phyloP scores from a whole-genome alignment of 2,888 invertebrate genomes.

The Orthosia incerta region DNA sequence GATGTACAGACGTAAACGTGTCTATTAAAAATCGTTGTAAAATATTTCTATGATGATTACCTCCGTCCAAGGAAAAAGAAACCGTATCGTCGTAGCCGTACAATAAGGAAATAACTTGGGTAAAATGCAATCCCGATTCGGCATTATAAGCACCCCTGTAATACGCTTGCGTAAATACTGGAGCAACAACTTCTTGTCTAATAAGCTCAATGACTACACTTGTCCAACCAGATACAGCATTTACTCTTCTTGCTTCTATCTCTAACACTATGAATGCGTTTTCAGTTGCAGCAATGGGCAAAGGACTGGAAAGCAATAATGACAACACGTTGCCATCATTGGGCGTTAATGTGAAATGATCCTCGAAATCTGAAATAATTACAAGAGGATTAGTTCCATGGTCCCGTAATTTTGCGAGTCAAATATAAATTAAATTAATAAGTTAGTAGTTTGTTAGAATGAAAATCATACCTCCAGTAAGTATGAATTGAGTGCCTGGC shows the following conservation, averaged over 20 bases:
- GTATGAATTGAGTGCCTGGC: conserved; percentile 70
- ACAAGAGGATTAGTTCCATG: background rate
- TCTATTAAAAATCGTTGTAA: background rate
- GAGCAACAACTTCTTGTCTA: conserved; percentile 64
- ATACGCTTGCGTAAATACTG: conserved; percentile 73
- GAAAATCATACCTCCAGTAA: conserved; percentile 75
- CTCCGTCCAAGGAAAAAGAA: conserved; percentile 73
- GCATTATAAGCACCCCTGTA: conserved; percentile 73
- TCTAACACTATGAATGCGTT: conserved; percentile 76
- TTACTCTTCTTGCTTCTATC: conserved; percentile 75
- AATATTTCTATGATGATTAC: conserved; percentile 54
- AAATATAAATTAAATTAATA: background rate
- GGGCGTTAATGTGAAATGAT: conserved; percentile 68
- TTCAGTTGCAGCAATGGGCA: conserved; percentile 68
- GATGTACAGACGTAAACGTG: background rate
- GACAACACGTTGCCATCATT: conserved; percentile 65
- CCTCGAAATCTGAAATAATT: conserved; percentile 71
- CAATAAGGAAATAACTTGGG: conserved; percentile 69
- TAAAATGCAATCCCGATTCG: conserved; percentile 68
- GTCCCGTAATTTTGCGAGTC: too few species aligned
- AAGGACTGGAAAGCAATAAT: conserved; percentile 60
- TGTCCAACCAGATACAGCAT: conserved; percentile 74
- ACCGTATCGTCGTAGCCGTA: conserved; percentile 76
- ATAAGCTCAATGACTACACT: conserved; percentile 75
- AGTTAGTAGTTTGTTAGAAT: background rate